phyloP scores from a whole-genome alignment of 2,888 invertebrate genomes.

The Hydrotaea cyrtoneurina region DNA sequence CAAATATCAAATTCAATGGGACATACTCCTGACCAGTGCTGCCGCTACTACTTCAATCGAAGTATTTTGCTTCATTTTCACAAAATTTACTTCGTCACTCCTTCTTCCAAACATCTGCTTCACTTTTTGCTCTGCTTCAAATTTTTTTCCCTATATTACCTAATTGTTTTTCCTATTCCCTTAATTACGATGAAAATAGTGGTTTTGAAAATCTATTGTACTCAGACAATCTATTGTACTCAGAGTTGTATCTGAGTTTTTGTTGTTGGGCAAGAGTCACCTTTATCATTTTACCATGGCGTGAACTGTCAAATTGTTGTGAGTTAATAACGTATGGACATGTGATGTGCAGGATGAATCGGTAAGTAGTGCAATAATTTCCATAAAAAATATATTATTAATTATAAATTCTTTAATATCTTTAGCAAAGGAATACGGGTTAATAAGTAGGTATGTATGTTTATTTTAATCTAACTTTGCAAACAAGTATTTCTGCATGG shows the following conservation, averaged over 20 bases:
- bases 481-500: constrained; percentile 41
- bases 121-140: constrained; percentile 35
- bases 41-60: constrained; percentile 20
- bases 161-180: not conserved
- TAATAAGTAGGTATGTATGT: constrained; percentile 38
- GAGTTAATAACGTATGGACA: constrained; percentile 40
- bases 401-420: constrained; percentile 32
- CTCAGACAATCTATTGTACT: not conserved
- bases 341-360: constrained; percentile 40
- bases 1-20: too few relatives aligned
- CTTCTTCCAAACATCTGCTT: constrained; percentile 32
- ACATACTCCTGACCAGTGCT: constrained; percentile 1
- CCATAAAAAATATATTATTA: constrained; percentile 43
- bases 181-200: constrained; percentile 30
- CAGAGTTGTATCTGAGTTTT: too few relatives aligned
- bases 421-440: constrained; percentile 34
- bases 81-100: constrained; percentile 2
- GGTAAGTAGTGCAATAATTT: not conserved
- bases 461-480: constrained; percentile 43
- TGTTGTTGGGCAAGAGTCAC: constrained; percentile 20
- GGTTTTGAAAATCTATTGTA: constrained; percentile 20
- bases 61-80: constrained; percentile 2
- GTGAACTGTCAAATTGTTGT: constrained; percentile 18
- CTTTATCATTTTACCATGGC: constrained; percentile 16
- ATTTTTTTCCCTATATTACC: not conserved